Evolutionary conservation across 2,113 vertebrate genomes (phyloP).

Genomic region (Micronycteris hirsuta): DNA sequence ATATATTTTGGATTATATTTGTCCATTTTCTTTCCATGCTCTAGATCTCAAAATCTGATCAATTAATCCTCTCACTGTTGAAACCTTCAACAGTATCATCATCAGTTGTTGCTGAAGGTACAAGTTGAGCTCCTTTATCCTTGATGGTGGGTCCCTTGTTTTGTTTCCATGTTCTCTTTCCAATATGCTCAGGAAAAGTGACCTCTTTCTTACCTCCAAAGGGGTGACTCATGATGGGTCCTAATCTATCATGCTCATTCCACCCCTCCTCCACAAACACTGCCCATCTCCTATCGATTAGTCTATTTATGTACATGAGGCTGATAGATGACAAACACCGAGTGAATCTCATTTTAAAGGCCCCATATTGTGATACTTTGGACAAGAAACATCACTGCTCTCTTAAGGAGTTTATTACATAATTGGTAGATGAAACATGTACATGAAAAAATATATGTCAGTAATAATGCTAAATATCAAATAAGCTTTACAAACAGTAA

Average conservation of each 20-base stretch:
- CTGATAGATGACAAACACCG: background rate
- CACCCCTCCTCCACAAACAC: fast-evolving
- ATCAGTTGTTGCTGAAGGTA: background rate
- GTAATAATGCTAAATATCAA: constrained; percentile 20
- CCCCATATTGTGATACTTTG: background rate
- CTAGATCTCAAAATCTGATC: background rate
- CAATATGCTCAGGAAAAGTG: background rate
- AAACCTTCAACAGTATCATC: background rate
- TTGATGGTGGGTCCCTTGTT: background rate
- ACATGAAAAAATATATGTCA: background rate
- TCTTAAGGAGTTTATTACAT: background rate
- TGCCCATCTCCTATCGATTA: background rate
- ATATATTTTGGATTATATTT: background rate
- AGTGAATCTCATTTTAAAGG: background rate
- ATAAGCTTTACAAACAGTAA: background rate
- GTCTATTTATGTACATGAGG: background rate
- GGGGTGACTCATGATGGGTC: background rate
- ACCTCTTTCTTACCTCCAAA: background rate
- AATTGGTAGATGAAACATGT: background rate
- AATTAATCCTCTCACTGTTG: background rate
- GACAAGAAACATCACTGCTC: background rate
- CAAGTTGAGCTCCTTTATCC: background rate
- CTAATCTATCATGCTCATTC: background rate
- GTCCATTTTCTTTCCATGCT: background rate
- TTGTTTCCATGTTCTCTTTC: background rate